These are phyloP conservation scores for Patella pellucida DNA, from an alignment of 2,888 invertebrate species.

Conservation along the genomic window DNA sequence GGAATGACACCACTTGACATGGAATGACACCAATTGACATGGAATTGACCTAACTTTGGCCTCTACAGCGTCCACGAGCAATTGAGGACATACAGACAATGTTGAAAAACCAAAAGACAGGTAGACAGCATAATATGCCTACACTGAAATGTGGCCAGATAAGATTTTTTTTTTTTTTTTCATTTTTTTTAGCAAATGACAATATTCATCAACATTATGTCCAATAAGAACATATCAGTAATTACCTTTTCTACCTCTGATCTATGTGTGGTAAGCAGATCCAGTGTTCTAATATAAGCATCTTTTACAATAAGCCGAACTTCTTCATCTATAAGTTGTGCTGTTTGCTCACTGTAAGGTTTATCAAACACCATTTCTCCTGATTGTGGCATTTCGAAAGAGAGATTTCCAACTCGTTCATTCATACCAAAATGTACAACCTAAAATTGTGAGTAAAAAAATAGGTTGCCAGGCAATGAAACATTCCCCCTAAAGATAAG, in stretches of 20 bases:
- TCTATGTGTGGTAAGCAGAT: constrained; percentile 84
- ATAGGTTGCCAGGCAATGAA: neutral
- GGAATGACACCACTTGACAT: too few relatives aligned
- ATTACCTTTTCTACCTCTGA: constrained; percentile 85
- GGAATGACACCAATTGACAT: too few relatives aligned
- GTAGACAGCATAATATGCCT: too few relatives aligned
- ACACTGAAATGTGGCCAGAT: too few relatives aligned
- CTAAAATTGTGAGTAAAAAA: too few relatives aligned
- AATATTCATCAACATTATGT: neutral
- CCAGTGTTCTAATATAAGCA: constrained; percentile 86
- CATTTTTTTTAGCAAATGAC: neutral
- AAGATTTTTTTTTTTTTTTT: too few relatives aligned
- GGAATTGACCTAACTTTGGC: too few relatives aligned
- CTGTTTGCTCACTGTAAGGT: constrained; percentile 97
- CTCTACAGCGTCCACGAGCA: too few relatives aligned
- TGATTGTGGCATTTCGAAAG: constrained; percentile 93
- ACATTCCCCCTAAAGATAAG: too few relatives aligned
- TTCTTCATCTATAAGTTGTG: constrained; percentile 88
- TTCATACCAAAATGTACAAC: constrained; percentile 99
- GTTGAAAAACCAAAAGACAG: too few relatives aligned
- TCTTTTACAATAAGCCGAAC: constrained; percentile 82
- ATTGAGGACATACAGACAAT: too few relatives aligned
- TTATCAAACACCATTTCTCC: constrained; percentile 95
- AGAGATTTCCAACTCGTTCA: constrained; percentile 94
- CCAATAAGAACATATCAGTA: neutral